These are phyloP conservation scores for Melanotaenia duboulayi DNA, from an alignment of 2,113 vertebrate genomes.

Conservation along the genomic window DNA sequence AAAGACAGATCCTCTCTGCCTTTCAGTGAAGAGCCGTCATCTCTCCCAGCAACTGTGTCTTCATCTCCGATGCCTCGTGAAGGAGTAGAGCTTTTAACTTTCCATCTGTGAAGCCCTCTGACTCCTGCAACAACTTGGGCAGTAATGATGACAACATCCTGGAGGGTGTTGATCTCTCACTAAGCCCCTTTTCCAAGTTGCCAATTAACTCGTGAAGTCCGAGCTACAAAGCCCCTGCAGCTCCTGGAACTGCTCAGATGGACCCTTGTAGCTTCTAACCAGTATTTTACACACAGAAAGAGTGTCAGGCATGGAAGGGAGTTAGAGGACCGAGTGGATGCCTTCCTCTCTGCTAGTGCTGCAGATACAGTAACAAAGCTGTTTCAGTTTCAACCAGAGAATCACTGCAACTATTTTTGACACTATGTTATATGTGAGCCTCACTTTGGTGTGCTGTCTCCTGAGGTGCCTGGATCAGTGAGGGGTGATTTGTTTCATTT, in stretches of 20 bases:
- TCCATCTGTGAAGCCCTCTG: slow-evolving; percentile 40
- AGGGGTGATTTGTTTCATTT: slow-evolving; percentile 36
- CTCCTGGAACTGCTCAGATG: slow-evolving; percentile 15
- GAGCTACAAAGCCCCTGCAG: slow-evolving; percentile 28
- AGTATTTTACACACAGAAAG: slow-evolving; percentile 12
- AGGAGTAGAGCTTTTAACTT: slow-evolving; percentile 41
- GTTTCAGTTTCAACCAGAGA: slow-evolving; percentile 37
- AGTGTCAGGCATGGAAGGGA: slow-evolving; percentile 18
- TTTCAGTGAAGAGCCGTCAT: slow-evolving; percentile 39
- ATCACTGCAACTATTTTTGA: slow-evolving; percentile 61
- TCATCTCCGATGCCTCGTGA: slow-evolving; percentile 23
- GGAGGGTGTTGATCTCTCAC: slow-evolving; percentile 46
- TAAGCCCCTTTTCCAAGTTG: slow-evolving; percentile 34
- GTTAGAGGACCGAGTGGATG: slow-evolving; percentile 31
- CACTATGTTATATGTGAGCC: slow-evolving; percentile 31
- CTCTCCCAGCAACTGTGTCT: slow-evolving; percentile 13
- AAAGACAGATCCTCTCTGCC: not conserved
- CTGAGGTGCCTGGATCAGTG: slow-evolving; percentile 30
- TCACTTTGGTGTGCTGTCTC: slow-evolving; percentile 16
- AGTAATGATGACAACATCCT: slow-evolving; percentile 56
- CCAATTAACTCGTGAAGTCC: slow-evolving; percentile 56
- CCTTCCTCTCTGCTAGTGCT: slow-evolving; percentile 13
- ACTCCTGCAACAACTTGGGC: slow-evolving; percentile 46
- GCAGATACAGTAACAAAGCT: slow-evolving; percentile 28
- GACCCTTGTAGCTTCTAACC: slow-evolving; percentile 16